Base-by-base conservation (phyloP, 2,888 invertebrate species). In the Oscheius sp. region DNA sequence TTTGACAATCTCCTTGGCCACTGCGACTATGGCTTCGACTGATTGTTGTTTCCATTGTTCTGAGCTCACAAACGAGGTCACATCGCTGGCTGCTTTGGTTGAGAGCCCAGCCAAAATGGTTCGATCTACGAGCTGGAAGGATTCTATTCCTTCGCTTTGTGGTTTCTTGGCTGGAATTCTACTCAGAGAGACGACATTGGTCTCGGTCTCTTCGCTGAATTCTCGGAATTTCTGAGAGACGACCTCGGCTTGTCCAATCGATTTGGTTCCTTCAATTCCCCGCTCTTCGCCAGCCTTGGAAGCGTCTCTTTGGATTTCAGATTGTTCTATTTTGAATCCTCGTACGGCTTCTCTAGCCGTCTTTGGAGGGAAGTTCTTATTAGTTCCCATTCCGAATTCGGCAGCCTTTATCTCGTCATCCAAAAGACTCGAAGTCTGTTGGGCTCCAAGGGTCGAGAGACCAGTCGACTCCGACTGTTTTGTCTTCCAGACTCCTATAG, bases 161-260 rank as follows among this genome's bases (percentile, higher is more conserved):
- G 55, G 55, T 17, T 55, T 15, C 2, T 55, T 55, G 37, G 37
- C 55, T 37, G 68, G 71, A 17, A 74, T 71, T 45, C 70, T 50
- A 12, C 66, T 55, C 23, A 52, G 23, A 53, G 69, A 46, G 27
- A 72, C 63, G 33, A 66, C 45, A 31, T 27, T 67, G 33, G 39
- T 53, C 33, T 72, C 69, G 8, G 50, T 37, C 10, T 55, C 57
- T 71, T 72, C 69, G 70, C 71, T 33, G 58, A 68, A 70, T 70
- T 69, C 72, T 66, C 52, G 8, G 68, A 71, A 46, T 65, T 53
- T 31, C 42, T 58, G 64, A 61, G 27, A 23, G 17, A 34, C 12
- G 6, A 20, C 6, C 34, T 55, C 55, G 29, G n/a, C 17, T 17
- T n/a, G 42, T 42, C 12, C 17, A 17, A n/a, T 17, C 15, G 42